phyloP scores from a whole-genome alignment of 2,797 vertebrate species.

The Corythornis leucogaster region DNA sequence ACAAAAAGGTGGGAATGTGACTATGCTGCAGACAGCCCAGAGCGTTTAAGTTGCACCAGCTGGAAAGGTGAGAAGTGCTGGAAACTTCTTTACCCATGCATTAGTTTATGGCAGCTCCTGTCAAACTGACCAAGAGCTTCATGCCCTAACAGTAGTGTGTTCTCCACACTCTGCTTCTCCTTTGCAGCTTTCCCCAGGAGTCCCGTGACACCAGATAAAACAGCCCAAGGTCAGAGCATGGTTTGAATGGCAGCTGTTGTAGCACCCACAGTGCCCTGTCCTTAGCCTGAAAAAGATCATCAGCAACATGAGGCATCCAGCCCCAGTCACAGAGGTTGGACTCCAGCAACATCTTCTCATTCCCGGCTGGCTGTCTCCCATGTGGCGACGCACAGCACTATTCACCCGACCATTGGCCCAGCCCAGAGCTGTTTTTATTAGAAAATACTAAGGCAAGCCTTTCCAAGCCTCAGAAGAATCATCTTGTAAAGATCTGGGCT shows the following conservation, averaged over 20 bases:
- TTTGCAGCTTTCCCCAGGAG: not conserved
- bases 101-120: not conserved
- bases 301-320: not conserved
- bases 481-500: conserved; percentile 67
- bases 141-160: not conserved
- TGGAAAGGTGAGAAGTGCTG: not conserved
- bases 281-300: not conserved
- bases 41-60: not conserved
- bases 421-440: conserved; percentile 66
- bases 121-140: not conserved
- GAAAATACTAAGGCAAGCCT: conserved; percentile 67
- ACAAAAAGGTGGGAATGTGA: too few species aligned
- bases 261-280: not conserved
- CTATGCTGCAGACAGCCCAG: not conserved
- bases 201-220: not conserved
- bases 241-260: not conserved
- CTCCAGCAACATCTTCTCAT: not conserved
- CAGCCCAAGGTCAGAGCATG: not conserved
- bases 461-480: conserved; percentile 70
- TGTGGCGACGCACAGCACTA: conserved; percentile 40
- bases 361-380: conserved; percentile 55
- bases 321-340: not conserved
- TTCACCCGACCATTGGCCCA: conserved; percentile 59
- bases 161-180: not conserved
- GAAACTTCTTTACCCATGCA: not conserved